Base-by-base conservation (phyloP, 2,888 invertebrate species). In the Falcaria lacertinaria region DNA sequence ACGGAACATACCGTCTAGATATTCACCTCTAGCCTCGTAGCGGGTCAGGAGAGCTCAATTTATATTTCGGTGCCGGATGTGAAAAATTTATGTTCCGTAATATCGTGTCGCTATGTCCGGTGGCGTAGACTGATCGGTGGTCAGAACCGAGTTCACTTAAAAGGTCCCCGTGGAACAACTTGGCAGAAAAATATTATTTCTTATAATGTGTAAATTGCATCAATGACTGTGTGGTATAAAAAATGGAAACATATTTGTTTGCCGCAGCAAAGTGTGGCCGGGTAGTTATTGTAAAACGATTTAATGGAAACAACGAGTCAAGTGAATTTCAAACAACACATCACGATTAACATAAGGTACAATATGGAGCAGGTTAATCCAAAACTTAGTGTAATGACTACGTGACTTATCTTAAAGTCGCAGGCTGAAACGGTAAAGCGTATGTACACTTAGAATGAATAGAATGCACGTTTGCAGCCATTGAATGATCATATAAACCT, bases 21-120 rank as follows among this genome's bases (percentile, higher is more conserved):
- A 11, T 2, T 7, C 1, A 15, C 13, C 22, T 22, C 22, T 14
- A 22, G 22, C 1, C 22, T 22, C 25, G 14, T 2, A 14, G 25
- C 22, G 22, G 54, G 55, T 57, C 73, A 64, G 70, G 70, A 74
- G 74, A 66, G 67, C 68, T 69, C 69, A n/a, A 78, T 79, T 81
- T 76, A 79, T 57, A 57, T 65, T 68, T 64, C 65, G 56, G 70
- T 63, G 60, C 63, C 69, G 75, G 74, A 74, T 71, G 78, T 79
- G 74, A 83, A 84, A 82, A 80, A 83, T 83, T 82, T 79, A 83
- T 80, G 74, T 66, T 57, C 66, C 58, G 66, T 74, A 79, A 80
- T 77, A 74, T 72, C 65, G 59, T 44, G 52, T 57, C 49, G n/a
- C 63, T 62, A 62, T 54, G 57, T 58, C 57, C 59, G 46, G 56